Percentiles rank a stretch among this genome's conserved stretches.
These are phyloP conservation scores for Macropus fuliginosus DNA, from an alignment of 2,797 vertebrate species.

Conservation along the genomic window DNA sequence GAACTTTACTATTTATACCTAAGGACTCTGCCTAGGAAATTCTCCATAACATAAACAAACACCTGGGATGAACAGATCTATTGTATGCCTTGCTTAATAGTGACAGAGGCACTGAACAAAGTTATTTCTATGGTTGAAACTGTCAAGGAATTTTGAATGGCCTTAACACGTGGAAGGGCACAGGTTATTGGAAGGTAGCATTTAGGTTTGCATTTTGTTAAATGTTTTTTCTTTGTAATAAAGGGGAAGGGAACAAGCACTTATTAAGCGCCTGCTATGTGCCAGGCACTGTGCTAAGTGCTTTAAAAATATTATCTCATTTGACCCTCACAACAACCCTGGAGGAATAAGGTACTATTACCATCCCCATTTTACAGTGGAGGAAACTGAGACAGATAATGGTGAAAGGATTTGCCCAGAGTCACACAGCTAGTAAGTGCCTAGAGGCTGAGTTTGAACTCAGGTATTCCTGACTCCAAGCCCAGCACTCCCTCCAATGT, in stretches of 20 bases:
- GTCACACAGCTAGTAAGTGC: neutral
- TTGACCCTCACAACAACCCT: neutral
- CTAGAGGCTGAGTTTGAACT: neutral
- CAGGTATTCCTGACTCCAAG: neutral
- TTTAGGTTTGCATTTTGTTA: neutral
- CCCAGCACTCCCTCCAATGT: neutral
- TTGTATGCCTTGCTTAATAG: neutral
- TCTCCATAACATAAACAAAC: neutral
- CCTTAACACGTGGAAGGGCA: neutral
- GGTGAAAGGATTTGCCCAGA: neutral
- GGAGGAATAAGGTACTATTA: neutral
- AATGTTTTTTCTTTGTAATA: neutral
- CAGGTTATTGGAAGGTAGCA: neutral
- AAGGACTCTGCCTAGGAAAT: neutral
- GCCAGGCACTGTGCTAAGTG: neutral
- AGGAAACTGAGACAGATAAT: neutral
- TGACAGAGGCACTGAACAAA: neutral
- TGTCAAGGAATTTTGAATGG: neutral
- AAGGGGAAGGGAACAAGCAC: neutral
- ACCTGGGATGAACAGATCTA: neutral
- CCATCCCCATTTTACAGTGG: neutral
- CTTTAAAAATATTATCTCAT: neutral
- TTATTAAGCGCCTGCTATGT: neutral
- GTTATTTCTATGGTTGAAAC: neutral
- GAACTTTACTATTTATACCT: neutral